Conservation (phyloP, 1,140 invertebrate species). For the Neocloeon triangulifer region DNA sequence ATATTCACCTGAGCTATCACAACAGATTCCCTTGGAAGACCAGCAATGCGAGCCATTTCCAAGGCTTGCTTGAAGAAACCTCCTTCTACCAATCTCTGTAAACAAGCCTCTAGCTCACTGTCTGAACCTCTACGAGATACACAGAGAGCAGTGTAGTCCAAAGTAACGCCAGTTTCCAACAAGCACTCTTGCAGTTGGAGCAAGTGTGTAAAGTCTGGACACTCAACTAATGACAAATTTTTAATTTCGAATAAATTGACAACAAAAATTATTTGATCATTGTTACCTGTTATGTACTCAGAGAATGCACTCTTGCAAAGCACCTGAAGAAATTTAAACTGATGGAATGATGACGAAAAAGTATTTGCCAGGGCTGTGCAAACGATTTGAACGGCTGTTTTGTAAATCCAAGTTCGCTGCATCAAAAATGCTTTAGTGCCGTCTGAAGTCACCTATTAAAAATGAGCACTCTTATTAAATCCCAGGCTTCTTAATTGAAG, state of each 20-base stretch:
- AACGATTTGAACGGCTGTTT: conserved; percentile 24
- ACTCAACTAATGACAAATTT: conserved; percentile 15
- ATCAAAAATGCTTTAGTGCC: conserved; percentile 12
- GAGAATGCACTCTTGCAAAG: conserved; percentile 23
- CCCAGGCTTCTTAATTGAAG: background rate
- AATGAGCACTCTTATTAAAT: background rate
- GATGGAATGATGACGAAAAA: conserved; percentile 26
- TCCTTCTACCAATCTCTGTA: too few species aligned
- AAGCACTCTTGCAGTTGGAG: conserved; percentile 25
- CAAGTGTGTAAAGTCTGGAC: conserved; percentile 24
- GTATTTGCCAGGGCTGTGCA: conserved; percentile 23
- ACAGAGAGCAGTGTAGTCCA: too few species aligned
- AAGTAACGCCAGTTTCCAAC: conserved; percentile 14
- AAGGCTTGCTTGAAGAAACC: too few species aligned
- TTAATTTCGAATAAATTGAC: too few species aligned
- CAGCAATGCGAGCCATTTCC: too few species aligned
- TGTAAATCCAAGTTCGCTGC: conserved; percentile 26
- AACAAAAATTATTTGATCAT: conserved; percentile 1
- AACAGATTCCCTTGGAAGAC: conserved; percentile 1
- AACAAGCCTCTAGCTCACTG: too few species aligned
- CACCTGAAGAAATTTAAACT: conserved; percentile 26
- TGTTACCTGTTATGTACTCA: conserved; percentile 24
- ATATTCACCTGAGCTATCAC: conserved; percentile 15
- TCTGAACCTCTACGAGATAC: too few species aligned
- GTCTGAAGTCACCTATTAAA: background rate